Conservation (phyloP, 2,113 vertebrate genomes). For the Equus przewalskii region DNA sequence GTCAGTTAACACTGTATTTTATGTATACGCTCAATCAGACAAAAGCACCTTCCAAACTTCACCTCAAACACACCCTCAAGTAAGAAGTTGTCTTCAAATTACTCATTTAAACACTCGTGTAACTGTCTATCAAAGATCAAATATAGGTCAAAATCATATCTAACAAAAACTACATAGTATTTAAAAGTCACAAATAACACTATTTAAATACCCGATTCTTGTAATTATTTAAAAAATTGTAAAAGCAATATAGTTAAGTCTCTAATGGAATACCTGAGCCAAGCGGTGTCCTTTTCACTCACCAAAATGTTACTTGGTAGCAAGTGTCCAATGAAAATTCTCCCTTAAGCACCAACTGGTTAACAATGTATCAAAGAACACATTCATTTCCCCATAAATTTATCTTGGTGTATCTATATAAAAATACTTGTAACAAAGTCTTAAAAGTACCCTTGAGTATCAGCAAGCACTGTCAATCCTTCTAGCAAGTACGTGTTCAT, state of each 20-base stretch:
- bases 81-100: conserved; percentile 10
- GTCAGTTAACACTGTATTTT: not conserved
- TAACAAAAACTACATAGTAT: conserved; percentile 16
- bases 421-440: conserved; percentile 22
- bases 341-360: conserved; percentile 29
- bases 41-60: conserved; percentile 52
- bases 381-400: conserved; percentile 29
- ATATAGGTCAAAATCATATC: not conserved
- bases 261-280: conserved; percentile 10
- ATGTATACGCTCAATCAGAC: conserved; percentile 40
- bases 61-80: conserved; percentile 10
- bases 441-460: conserved; percentile 41
- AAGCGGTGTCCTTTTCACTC: conserved; percentile 52
- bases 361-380: conserved; percentile 25
- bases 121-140: conserved; percentile 35
- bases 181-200: conserved; percentile 51
- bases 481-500: not conserved
- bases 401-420: not conserved
- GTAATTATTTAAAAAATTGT: not conserved
- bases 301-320: conserved; percentile 66
- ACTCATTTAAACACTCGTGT: conserved; percentile 22
- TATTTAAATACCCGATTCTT: conserved; percentile 27
- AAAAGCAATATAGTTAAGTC: not conserved
- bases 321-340: conserved; percentile 38
- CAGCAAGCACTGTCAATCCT: conserved; percentile 38